phyloP scores from a whole-genome alignment of 2,888 invertebrate species.

The Eubasilissa splendida region DNA sequence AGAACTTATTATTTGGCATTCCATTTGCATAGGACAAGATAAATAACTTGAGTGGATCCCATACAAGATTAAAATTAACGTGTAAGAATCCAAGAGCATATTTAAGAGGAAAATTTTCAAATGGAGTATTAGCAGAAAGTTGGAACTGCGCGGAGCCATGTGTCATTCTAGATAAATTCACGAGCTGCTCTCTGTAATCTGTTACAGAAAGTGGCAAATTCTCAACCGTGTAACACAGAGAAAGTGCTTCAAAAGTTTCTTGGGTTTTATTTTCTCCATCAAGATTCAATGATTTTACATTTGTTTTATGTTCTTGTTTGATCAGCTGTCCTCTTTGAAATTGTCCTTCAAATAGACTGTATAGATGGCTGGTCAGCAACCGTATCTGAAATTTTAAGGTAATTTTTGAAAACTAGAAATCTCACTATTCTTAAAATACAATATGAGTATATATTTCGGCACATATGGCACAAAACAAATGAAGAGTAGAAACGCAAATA shows the following conservation, averaged over 20 bases:
- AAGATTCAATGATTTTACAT: background rate
- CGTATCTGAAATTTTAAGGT: conserved; percentile 72
- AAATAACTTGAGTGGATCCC: conserved; percentile 87
- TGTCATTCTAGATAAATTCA: conserved; percentile 81
- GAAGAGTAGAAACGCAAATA: no score
- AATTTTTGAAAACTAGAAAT: background rate
- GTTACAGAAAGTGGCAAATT: conserved; percentile 80
- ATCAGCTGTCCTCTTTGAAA: conserved; percentile 64
- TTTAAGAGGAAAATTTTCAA: conserved; percentile 78
- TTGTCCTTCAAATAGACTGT: conserved; percentile 77
- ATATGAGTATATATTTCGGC: no score
- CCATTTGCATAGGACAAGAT: conserved; percentile 82
- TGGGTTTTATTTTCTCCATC: conserved; percentile 54
- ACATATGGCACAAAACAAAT: no score
- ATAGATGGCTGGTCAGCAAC: conserved; percentile 81
- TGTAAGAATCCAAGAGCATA: conserved; percentile 88
- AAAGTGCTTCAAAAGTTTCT: conserved; percentile 76
- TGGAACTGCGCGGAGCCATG: conserved; percentile 75
- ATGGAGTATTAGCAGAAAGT: conserved; percentile 73
- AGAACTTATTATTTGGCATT: conserved; percentile 77
- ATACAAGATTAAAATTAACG: conserved; percentile 90
- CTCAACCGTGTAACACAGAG: conserved; percentile 81
- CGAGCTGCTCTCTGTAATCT: conserved; percentile 85
- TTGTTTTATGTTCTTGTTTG: conserved; percentile 56
- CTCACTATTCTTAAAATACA: no score